Percentiles rank a stretch among this genome's conserved stretches.
These are phyloP conservation scores for Alitta virens DNA, from an alignment of 2,888 invertebrate genomes.

Conservation along the genomic window DNA sequence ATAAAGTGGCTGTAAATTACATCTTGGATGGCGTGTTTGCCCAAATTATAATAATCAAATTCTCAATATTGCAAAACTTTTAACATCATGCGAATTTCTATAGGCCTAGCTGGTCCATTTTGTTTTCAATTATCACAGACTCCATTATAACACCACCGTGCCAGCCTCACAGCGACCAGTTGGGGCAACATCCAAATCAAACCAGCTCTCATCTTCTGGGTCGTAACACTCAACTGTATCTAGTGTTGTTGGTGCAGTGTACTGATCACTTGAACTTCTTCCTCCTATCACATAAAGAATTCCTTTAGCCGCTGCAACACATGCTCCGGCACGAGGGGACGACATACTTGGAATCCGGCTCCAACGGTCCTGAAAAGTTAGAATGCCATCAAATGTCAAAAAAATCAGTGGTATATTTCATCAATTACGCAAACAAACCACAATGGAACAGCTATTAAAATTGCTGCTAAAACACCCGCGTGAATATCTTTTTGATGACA, in stretches of 20 bases:
- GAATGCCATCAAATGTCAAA: too few species aligned
- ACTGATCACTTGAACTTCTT: constrained; percentile 63
- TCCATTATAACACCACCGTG: constrained; percentile 19
- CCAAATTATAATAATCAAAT: too few species aligned
- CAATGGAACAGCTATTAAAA: too few species aligned
- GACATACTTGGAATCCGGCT: constrained; percentile 70
- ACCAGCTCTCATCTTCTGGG: constrained; percentile 76
- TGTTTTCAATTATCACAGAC: not conserved
- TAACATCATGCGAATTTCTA: too few species aligned
- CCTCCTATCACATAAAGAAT: constrained; percentile 88
- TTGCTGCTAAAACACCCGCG: too few species aligned
- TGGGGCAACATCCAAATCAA: constrained; percentile 74
- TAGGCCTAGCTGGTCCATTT: too few species aligned
- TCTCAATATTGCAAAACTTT: too few species aligned
- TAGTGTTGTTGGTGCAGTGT: constrained; percentile 62
- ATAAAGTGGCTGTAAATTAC: too few species aligned
- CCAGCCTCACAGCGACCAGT: constrained; percentile 24
- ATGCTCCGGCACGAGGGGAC: constrained; percentile 81
- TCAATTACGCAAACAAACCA: too few species aligned
- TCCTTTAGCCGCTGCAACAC: constrained; percentile 79
- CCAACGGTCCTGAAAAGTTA: constrained; percentile 64
- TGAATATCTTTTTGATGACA: too few species aligned
- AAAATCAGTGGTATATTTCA: too few species aligned
- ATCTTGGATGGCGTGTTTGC: too few species aligned
- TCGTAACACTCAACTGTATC: constrained; percentile 82